Conservation (phyloP, 92 coral and sea anemone species). For the Phenganax subtilis region DNA sequence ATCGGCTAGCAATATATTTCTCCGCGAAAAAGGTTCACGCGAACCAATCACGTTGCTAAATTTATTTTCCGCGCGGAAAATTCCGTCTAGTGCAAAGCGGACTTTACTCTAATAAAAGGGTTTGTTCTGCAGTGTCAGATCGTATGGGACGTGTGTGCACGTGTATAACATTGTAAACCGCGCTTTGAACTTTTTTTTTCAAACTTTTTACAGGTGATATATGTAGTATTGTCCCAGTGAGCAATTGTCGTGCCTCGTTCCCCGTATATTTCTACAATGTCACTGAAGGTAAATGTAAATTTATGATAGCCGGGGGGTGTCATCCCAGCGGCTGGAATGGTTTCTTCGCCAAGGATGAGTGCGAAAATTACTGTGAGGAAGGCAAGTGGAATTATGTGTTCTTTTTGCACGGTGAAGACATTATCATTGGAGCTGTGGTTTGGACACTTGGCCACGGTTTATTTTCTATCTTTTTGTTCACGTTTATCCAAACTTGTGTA, state of each 20-base stretch:
- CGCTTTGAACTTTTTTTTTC: neutral
- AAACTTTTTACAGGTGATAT: conserved; percentile 49
- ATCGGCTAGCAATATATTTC: too few relatives aligned
- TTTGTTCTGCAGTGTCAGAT: too few relatives aligned
- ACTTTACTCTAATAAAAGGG: too few relatives aligned
- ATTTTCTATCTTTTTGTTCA: too few relatives aligned
- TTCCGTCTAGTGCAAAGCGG: neutral
- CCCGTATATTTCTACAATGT: conserved; percentile 58
- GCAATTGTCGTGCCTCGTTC: conserved; percentile 73
- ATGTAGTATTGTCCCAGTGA: conserved; percentile 69
- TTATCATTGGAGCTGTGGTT: neutral
- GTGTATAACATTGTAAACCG: too few relatives aligned
- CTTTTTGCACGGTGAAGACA: conserved; percentile 40
- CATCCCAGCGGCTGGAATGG: conserved; percentile 98
- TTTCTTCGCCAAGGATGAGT: conserved; percentile 53
- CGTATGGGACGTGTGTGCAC: too few relatives aligned
- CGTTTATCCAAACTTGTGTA: too few relatives aligned
- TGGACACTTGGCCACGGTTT: neutral
- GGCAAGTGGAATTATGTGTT: neutral
- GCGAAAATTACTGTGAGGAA: conserved; percentile 54
- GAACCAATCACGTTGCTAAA: neutral
- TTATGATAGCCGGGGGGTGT: conserved; percentile 78
- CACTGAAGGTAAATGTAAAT: conserved; percentile 49
- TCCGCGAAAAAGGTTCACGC: too few relatives aligned
- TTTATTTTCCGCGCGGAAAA: neutral